A percentile compares a stretch with the other conserved stretches of the same genome.
These are phyloP conservation scores for Ptychadena robeensis DNA, from an alignment of 2,797 vertebrate genomes.

Conservation along the genomic window DNA sequence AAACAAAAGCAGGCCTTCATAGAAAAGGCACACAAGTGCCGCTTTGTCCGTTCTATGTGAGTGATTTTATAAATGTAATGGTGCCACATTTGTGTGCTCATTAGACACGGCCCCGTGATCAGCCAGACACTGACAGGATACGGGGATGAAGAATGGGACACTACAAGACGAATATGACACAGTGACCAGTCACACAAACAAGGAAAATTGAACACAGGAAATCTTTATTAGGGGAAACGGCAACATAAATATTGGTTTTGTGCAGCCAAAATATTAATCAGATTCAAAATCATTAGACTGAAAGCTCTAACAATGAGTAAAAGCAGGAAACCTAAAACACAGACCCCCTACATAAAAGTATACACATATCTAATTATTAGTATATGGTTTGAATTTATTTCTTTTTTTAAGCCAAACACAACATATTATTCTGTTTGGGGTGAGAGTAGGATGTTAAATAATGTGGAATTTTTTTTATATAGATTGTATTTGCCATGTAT, in stretches of 20 bases:
- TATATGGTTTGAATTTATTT: no score
- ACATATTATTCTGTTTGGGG: no score
- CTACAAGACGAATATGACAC: constrained; percentile 6
- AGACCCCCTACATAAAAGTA: not conserved
- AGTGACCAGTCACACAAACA: constrained; percentile 27
- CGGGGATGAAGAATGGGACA: not conserved
- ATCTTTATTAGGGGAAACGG: constrained; percentile 38
- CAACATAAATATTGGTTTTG: not conserved
- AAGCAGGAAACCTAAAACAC: not conserved
- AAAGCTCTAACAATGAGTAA: not conserved
- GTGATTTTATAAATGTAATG: constrained; percentile 16
- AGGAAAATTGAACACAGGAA: constrained; percentile 10
- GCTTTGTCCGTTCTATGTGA: constrained; percentile 32
- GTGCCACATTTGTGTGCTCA: constrained; percentile 33
- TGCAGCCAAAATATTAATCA: not conserved
- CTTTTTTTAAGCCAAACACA: no score
- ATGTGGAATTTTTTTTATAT: no score
- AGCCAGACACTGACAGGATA: constrained; percentile 16
- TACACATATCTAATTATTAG: not conserved
- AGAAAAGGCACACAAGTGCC: not conserved
- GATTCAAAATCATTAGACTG: not conserved
- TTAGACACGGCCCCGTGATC: constrained; percentile 33
- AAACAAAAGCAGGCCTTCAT: not conserved
- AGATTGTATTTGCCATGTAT: no score
- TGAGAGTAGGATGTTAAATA: no score